A percentile compares a stretch with the other conserved stretches of the same genome.
phyloP scores from a whole-genome alignment of 1,140 invertebrate species.

The Globodera ellingtonae region DNA sequence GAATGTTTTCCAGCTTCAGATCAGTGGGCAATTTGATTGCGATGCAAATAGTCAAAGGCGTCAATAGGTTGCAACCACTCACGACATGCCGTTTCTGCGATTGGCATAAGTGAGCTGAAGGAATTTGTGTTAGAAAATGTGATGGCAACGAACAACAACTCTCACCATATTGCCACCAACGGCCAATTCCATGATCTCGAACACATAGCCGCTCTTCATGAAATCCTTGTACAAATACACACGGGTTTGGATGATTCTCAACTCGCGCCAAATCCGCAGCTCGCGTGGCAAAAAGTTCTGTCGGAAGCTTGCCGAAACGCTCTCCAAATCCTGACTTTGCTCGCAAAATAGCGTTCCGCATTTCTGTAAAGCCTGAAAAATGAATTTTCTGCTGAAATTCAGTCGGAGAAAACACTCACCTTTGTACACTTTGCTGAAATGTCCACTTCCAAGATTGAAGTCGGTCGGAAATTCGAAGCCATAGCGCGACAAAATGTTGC shows the following conservation, averaged over 20 bases:
- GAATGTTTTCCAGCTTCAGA: conserved; percentile 75
- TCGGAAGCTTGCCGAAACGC: conserved; percentile 75
- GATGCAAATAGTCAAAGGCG: conserved; percentile 72
- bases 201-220: conserved; percentile 22
- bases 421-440: conserved; percentile 40
- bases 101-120: conserved; percentile 29
- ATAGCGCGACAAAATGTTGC: conserved; percentile 25
- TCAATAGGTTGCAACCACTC: conserved; percentile 68
- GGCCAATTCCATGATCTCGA: conserved; percentile 36
- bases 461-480: conserved; percentile 36
- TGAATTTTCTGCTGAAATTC: not conserved
- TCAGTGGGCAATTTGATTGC: conserved; percentile 72
- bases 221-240: conserved; percentile 38
- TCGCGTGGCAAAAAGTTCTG: conserved; percentile 73
- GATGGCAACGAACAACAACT: not conserved
- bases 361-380: conserved; percentile 11
- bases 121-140: not conserved
- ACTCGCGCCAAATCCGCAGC: conserved; percentile 68
- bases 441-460: conserved; percentile 32
- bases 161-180: conserved; percentile 33
- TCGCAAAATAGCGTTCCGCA: conserved; percentile 65
- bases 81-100: conserved; percentile 17
- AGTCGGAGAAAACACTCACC: not conserved
- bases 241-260: conserved; percentile 69
- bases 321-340: conserved; percentile 75